phyloP scores from a whole-genome alignment of 2,113 vertebrate genomes.

The Toxostoma redivivum region DNA sequence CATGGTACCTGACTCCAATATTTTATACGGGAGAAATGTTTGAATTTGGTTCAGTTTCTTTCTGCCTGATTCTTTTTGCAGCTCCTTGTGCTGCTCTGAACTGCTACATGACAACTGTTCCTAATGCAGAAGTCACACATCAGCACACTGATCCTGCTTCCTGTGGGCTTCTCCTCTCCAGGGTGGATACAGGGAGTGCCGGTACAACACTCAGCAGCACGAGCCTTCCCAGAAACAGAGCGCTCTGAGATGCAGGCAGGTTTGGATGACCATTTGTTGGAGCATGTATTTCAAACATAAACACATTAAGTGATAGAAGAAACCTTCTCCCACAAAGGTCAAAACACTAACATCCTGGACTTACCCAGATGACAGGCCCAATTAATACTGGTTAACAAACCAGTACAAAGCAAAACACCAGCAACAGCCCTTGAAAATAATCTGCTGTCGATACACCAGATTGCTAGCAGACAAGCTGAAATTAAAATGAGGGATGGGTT shows the following conservation, averaged over 20 bases:
- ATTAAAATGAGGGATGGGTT: background rate
- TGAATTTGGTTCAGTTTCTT: background rate
- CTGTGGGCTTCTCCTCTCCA: background rate
- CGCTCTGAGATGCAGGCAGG: background rate
- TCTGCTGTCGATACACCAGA: background rate
- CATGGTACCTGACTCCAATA: background rate
- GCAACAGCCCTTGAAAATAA: background rate
- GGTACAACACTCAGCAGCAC: background rate
- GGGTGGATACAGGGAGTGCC: background rate
- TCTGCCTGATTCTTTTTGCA: background rate
- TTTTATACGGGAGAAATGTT: background rate
- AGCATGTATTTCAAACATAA: conserved; percentile 27
- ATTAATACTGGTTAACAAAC: background rate
- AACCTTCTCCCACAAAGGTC: background rate
- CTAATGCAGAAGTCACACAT: background rate
- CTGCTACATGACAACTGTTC: background rate
- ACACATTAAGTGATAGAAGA: background rate
- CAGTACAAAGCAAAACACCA: background rate
- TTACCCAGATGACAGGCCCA: background rate
- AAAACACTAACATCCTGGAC: background rate
- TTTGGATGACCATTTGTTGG: background rate
- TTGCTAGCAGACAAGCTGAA: background rate
- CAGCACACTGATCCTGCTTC: background rate
- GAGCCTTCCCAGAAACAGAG: background rate
- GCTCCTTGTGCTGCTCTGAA: background rate